Conservation (phyloP, 2,797 vertebrate species). For the Denticeps clupeoides region DNA sequence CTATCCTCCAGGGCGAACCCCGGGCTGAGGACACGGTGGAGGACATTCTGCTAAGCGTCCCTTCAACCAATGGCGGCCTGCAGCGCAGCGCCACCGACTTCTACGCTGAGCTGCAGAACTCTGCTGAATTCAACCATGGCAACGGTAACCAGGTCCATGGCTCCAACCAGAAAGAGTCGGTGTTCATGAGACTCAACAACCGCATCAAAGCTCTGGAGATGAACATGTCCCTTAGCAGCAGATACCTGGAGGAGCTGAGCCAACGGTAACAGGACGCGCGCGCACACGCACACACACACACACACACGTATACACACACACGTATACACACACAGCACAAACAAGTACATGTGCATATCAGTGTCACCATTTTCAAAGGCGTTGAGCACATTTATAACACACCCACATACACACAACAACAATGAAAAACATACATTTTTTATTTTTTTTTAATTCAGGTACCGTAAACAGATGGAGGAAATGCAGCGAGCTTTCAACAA, state of each 20-base stretch:
- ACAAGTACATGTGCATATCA: background rate
- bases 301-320: background rate
- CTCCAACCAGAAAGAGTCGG: conserved; percentile 95
- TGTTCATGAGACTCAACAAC: conserved; percentile 98
- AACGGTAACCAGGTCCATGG: conserved; percentile 67
- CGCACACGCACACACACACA: background rate
- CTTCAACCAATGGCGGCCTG: conserved; percentile 38
- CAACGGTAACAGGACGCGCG: conserved; percentile 64
- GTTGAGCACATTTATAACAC: too few relatives aligned
- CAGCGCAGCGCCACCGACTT: conserved; percentile 88
- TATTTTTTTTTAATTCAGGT: conserved; percentile 54
- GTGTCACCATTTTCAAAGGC: too few relatives aligned
- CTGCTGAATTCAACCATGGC: conserved; percentile 64
- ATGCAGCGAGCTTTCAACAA: conserved; percentile 98
- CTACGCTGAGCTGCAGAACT: conserved; percentile 90
- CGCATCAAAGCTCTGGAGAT: conserved; percentile 96
- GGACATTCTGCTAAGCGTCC: conserved; percentile 63
- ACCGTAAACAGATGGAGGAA: conserved; percentile 99
- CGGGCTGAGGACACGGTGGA: conserved; percentile 66
- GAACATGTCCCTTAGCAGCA: conserved; percentile 96
- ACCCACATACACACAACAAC: background rate
- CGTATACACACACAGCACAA: background rate
- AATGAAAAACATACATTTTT: background rate
- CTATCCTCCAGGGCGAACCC: conserved; percentile 21
- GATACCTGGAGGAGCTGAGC: conserved; percentile 95